Evolutionary conservation across 2,888 invertebrate species (phyloP).

Genomic region (Amiota minor): DNA sequence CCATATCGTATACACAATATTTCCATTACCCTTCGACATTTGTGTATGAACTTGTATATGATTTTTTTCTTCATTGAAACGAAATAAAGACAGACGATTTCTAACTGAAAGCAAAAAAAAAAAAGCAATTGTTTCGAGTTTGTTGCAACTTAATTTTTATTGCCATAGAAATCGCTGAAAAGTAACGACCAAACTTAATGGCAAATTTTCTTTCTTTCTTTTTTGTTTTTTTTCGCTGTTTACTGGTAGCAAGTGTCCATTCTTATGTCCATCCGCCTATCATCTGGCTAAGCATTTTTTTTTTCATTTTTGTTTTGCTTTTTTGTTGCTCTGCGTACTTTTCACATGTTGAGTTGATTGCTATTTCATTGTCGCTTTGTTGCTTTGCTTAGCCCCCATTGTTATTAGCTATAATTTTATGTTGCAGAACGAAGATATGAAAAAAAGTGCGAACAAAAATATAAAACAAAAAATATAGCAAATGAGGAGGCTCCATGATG

Average conservation of each 20-base stretch:
- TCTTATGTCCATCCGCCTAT: not conserved
- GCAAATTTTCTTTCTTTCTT: conserved; percentile 31
- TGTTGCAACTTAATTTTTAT: conserved; percentile 42
- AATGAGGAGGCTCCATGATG: too few species aligned
- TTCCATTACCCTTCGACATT: not conserved
- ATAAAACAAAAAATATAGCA: not conserved
- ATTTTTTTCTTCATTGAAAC: not conserved
- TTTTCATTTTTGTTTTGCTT: not conserved
- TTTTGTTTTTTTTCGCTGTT: not conserved
- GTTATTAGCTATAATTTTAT: conserved; percentile 52
- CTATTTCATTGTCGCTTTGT: conserved; percentile 1
- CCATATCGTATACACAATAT: conserved; percentile 22
- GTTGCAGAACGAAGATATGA: conserved; percentile 43
- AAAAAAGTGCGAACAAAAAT: not conserved
- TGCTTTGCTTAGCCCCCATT: conserved; percentile 39
- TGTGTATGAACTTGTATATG: too few species aligned
- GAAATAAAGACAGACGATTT: not conserved
- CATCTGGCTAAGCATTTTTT: not conserved
- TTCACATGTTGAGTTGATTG: conserved; percentile 23
- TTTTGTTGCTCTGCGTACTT: not conserved
- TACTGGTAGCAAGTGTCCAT: not conserved
- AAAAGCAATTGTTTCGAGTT: conserved; percentile 32
- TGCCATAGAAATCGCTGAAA: conserved; percentile 42
- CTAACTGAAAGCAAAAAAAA: conserved; percentile 14
- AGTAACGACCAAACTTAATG: conserved; percentile 46